These are phyloP conservation scores for Phodopus roborovskii DNA, from an alignment of 2,113 vertebrate genomes.

Conservation along the genomic window DNA sequence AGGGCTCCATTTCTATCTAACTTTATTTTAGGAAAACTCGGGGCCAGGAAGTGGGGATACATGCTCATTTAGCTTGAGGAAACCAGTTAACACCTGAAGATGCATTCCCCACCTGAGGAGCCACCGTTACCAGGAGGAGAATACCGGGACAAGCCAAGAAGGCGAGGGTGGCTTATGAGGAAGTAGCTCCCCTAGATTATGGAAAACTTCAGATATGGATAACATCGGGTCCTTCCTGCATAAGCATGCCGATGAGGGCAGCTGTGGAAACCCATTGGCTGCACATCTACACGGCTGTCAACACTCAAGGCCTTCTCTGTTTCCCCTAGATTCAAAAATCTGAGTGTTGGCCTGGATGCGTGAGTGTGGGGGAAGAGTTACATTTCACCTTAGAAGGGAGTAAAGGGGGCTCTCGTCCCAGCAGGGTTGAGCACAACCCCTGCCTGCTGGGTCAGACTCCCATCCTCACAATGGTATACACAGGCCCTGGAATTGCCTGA, in stretches of 20 bases:
- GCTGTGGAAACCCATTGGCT: neutral
- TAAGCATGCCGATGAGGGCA: neutral
- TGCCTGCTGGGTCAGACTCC: neutral
- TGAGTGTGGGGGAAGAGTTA: neutral
- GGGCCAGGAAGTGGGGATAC: neutral
- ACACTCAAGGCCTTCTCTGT: neutral
- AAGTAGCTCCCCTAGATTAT: neutral
- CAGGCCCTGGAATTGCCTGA: neutral
- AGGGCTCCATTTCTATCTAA: constrained; percentile 56
- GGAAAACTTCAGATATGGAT: neutral
- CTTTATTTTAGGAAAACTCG: constrained; percentile 10
- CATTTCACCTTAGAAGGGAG: neutral
- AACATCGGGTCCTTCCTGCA: neutral
- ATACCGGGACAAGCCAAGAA: neutral
- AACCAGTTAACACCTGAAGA: constrained; percentile 5
- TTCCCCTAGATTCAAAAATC: neutral
- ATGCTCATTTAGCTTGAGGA: neutral
- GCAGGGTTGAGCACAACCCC: neutral
- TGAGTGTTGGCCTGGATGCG: neutral
- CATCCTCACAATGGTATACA: neutral
- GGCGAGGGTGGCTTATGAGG: neutral
- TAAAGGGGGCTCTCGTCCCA: neutral
- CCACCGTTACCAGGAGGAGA: neutral
- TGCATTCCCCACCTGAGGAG: neutral
- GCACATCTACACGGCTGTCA: neutral